Evolutionary conservation across 2,113 vertebrate genomes (phyloP).

Genomic region (Actenoides lindsayi): DNA sequence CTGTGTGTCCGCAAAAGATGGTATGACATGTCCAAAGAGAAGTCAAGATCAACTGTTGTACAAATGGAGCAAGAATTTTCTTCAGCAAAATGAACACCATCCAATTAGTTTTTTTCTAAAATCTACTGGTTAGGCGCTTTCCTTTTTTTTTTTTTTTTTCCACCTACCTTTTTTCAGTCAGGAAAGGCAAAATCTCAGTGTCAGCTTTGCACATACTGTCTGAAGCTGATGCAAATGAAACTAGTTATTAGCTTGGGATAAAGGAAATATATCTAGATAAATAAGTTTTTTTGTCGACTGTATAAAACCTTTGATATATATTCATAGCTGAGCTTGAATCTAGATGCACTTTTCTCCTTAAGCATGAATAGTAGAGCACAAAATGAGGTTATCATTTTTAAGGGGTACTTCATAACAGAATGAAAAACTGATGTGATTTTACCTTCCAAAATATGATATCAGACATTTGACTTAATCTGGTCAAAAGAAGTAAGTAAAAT

Average conservation of each 20-base stretch:
- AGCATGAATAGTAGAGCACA: background rate
- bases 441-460: background rate
- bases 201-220: background rate
- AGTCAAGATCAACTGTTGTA: slow-evolving; percentile 4
- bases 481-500: background rate
- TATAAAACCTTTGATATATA: background rate
- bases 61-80: background rate
- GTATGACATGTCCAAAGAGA: background rate
- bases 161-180: background rate
- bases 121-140: background rate
- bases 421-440: background rate
- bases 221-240: slow-evolving; percentile 35
- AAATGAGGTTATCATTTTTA: background rate
- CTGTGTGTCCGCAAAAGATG: background rate
- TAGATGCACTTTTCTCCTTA: background rate
- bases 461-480: background rate
- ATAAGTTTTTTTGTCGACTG: background rate
- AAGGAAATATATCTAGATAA: slow-evolving; percentile 27
- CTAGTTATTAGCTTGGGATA: background rate
- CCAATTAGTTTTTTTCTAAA: background rate
- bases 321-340: background rate
- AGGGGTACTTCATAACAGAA: background rate
- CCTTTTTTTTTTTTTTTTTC: background rate
- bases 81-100: background rate
- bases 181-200: background rate